Base-by-base conservation (phyloP, 1,140 invertebrate genomes). In the Papilio polyxenes region DNA sequence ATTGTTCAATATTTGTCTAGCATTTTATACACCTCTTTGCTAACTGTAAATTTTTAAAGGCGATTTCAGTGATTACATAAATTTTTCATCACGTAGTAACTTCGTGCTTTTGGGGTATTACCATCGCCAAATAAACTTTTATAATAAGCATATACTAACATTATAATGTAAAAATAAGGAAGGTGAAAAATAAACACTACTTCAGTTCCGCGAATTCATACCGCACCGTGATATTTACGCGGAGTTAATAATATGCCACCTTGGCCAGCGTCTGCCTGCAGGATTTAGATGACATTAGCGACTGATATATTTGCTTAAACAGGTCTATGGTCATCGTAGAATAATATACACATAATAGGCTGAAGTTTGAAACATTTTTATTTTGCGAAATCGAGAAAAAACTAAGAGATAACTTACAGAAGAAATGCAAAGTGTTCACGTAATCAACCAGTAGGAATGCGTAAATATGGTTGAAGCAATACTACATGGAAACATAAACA, bases 151-250 rank as follows among this genome's bases (percentile, higher is more conserved):
- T 59, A 9, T 2, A n/a, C 15, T n/a, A 59, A 59, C 15, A n/a
- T 0, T n/a, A 17, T 20, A n/a, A 59, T 59, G n/a, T 59, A 59
- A 59, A 59, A 59, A 72, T 72, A 72, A 72, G 5, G 65, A 72
- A 72, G 65, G 13, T 37, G 31, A 72, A 40, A 72, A 72, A 37
- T 37, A 72, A 72, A 1, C 17, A 15, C 11, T 72, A 72, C 37
- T 72, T 65, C 23, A 20, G 10, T 65, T 72, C 65, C 65, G 13
- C 65, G 65, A 72, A 72, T 72, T 72, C 65, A 17, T 72, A 72
- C 31, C 31, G 31, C 65, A 15, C 2, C 65, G 65, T 15, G 15
- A 72, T 72, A 72, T 72, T 72, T 72, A 72, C 65, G 13, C 31
- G 31, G 11, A 15, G 65, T 40, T 31, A 72, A 72, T 37, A 72